Evolutionary conservation across 2,113 vertebrate genomes (phyloP), one percentile per base, ranked within the genome.

Genomic region (Apteryx mantelli): DNA sequence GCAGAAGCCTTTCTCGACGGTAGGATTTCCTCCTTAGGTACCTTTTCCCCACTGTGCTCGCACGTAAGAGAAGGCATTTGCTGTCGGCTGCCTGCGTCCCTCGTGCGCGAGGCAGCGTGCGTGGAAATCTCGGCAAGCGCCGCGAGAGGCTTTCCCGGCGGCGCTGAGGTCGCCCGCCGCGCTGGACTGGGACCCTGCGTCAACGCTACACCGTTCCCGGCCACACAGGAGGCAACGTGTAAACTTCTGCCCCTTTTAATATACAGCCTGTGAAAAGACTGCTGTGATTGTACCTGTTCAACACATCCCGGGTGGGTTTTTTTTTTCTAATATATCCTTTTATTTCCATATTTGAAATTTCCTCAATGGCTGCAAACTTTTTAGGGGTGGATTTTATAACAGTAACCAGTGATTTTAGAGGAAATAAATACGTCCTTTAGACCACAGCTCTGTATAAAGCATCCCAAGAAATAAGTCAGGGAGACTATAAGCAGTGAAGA

Each of bases 401-500:
- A 53, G 65, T 61, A 95, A 95, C 83, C 88, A 63, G 87, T 64
- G 86, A 95, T 91, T 97, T 95, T 73, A 77, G 79, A 89, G 86
- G 95, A 60, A 96, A 77, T 89, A 86, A 95, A 95, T 97, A 89
- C n/a, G 58, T 30, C 42, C 73, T 3, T 0, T 89, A 95, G 79
- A 91, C 89, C 74, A 7, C 4, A 96, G 92, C 73, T 75, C 44
- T 7, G 86, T 40, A 52, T 85, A 93, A 97, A 97, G 78, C 93
- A 85, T 89, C 82, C 96, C 65, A 78, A 96, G 94, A 68, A 95
- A 95, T 94, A 94, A 96, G 95, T 91, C 96, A 86, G 89, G 71
- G 82, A 61, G 94, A 63, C 76, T 79, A 76, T 77, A 60, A 91
- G 89, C 80, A 68, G 86, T 86, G 95, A 97, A 97, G 93, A 93